Evolutionary conservation across 2,888 invertebrate genomes (phyloP).

Genomic region (Drosophila subsilvestris): DNA sequence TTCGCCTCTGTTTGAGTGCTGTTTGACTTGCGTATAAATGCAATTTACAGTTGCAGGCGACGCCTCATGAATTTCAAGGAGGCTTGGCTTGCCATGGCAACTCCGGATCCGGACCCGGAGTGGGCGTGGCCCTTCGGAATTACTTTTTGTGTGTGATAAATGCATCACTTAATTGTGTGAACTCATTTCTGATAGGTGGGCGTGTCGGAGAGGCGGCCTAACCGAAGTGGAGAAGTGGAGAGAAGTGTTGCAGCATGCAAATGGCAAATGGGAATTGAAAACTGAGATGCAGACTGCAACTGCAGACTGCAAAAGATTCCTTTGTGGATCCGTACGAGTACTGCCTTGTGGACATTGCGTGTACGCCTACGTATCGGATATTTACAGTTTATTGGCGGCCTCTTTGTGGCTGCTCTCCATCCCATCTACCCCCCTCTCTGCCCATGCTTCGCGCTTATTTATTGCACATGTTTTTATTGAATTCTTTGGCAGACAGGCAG

Average conservation of each 20-base stretch:
- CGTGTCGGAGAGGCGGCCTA: slow-evolving; percentile 9
- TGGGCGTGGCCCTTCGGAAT: slow-evolving; percentile 55
- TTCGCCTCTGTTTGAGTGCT: slow-evolving; percentile 55
- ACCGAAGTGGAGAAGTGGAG: background rate
- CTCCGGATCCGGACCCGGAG: slow-evolving; percentile 12
- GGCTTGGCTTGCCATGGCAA: slow-evolving; percentile 13
- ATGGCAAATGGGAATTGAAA: slow-evolving; percentile 19
- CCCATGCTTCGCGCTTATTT: slow-evolving; percentile 65
- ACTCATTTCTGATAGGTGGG: slow-evolving; percentile 41
- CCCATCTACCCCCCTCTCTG: background rate
- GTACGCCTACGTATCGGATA: slow-evolving; percentile 42
- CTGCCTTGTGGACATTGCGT: slow-evolving; percentile 20
- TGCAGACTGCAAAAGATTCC: background rate
- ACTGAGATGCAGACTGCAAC: slow-evolving; percentile 11
- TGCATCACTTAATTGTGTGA: slow-evolving; percentile 68
- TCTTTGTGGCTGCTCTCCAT: background rate
- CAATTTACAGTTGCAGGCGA: slow-evolving; percentile 71
- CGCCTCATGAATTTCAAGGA: slow-evolving; percentile 76
- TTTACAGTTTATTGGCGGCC: slow-evolving; percentile 41
- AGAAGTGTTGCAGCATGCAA: slow-evolving; percentile 4
- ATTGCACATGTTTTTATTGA: slow-evolving; percentile 79
- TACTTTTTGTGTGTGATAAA: slow-evolving; percentile 69
- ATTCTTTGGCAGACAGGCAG: slow-evolving; percentile 70
- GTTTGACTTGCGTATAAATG: slow-evolving; percentile 75
- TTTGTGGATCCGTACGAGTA: background rate